Conservation (phyloP, 2,797 vertebrate genomes). For the Clarias platycephalus region DNA sequence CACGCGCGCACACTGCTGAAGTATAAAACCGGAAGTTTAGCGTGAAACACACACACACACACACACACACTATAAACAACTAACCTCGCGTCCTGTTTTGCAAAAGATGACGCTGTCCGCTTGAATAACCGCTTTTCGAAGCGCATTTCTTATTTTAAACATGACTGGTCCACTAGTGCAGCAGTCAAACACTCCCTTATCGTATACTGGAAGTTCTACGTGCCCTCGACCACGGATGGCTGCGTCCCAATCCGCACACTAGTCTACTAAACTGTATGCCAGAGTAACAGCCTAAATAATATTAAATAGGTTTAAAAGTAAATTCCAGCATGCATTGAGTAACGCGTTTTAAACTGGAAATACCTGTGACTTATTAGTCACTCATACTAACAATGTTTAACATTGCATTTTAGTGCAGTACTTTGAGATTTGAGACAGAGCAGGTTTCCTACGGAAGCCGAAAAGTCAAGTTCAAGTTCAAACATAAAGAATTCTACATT, state of each 20-base stretch:
- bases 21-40: background rate
- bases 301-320: background rate
- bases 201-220: background rate
- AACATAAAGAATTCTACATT: background rate
- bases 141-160: slow-evolving; percentile 23
- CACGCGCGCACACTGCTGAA: background rate
- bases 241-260: background rate
- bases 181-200: background rate
- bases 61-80: background rate
- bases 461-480: background rate
- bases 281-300: background rate
- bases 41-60: background rate
- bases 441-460: slow-evolving; percentile 40
- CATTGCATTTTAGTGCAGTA: background rate
- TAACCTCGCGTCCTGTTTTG: slow-evolving; percentile 37
- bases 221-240: background rate
- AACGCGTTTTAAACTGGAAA: background rate
- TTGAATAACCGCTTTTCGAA: slow-evolving; percentile 13
- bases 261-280: background rate
- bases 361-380: background rate
- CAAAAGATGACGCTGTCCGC: background rate
- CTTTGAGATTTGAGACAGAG: background rate
- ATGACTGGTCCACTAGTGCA: background rate
- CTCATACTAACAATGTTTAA: background rate
- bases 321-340: background rate